These are phyloP conservation scores for Phataginus tricuspis DNA, from an alignment of 2,797 vertebrate species.

Conservation along the genomic window DNA sequence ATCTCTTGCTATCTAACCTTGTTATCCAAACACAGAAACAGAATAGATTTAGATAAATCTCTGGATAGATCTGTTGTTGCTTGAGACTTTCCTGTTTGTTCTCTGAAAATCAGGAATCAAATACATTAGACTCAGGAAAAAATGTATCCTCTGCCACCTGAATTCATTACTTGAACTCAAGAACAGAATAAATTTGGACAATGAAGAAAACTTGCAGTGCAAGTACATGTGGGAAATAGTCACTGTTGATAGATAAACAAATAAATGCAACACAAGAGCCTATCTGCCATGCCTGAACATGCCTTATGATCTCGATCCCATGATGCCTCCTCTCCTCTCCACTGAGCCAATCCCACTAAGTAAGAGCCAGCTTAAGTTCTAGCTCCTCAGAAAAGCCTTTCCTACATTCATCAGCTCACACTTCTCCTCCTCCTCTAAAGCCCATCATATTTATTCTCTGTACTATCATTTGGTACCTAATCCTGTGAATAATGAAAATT, in stretches of 20 bases:
- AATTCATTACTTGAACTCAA: slow-evolving; percentile 51
- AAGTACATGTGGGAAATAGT: slow-evolving; percentile 29
- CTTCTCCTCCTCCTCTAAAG: background rate
- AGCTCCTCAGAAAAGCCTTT: background rate
- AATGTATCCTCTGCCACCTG: slow-evolving; percentile 15
- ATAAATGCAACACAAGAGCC: background rate
- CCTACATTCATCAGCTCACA: background rate
- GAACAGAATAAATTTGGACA: slow-evolving; percentile 50
- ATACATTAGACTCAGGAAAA: background rate
- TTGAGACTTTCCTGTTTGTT: slow-evolving; percentile 19
- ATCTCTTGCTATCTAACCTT: background rate
- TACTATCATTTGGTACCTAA: background rate
- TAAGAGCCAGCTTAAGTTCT: background rate
- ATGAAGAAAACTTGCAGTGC: slow-evolving; percentile 13
- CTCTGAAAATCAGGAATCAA: slow-evolving; percentile 58
- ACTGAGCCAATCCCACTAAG: background rate
- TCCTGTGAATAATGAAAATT: background rate
- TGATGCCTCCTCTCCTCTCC: background rate
- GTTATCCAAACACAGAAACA: slow-evolving; percentile 16
- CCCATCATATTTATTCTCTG: background rate
- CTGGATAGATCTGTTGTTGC: background rate
- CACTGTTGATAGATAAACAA: slow-evolving; percentile 31
- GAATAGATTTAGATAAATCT: slow-evolving; percentile 2
- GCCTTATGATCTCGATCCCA: background rate
- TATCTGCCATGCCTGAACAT: background rate